Percentiles rank a stretch among this genome's conserved stretches.
Conservation (phyloP, 2,888 invertebrate genomes). For the Cryptus viduatorius region DNA sequence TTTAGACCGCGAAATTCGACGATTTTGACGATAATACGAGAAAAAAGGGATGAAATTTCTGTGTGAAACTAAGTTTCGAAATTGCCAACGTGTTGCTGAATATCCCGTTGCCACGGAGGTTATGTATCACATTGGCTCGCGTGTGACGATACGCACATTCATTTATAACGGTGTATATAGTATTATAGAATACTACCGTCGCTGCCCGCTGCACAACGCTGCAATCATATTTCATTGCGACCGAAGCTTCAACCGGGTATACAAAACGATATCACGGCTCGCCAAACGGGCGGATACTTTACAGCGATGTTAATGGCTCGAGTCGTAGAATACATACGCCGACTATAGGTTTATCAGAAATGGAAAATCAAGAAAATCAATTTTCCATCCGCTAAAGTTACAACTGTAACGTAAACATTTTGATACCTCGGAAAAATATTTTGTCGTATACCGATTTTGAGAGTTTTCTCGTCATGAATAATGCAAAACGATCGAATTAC, state of each 20-base stretch:
- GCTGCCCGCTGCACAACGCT: background rate
- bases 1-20: background rate
- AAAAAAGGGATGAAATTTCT: background rate
- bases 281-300: constrained; percentile 3
- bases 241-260: background rate
- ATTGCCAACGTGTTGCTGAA: constrained; percentile 45
- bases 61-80: constrained; percentile 20
- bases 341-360: background rate
- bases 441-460: background rate
- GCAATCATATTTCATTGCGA: constrained; percentile 29
- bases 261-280: constrained; percentile 22
- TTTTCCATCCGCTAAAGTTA: background rate
- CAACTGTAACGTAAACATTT: background rate
- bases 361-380: background rate
- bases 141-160: background rate
- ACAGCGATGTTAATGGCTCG: constrained; percentile 1
- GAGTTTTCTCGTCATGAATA: constrained; percentile 1
- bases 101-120: background rate
- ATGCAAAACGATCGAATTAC: background rate
- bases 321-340: background rate
- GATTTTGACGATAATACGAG: background rate
- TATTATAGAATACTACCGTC: background rate
- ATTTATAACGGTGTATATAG: background rate
- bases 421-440: background rate
- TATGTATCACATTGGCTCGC: background rate